Conservation (phyloP, 2,888 invertebrate genomes). For the Polyommatus icarus region DNA sequence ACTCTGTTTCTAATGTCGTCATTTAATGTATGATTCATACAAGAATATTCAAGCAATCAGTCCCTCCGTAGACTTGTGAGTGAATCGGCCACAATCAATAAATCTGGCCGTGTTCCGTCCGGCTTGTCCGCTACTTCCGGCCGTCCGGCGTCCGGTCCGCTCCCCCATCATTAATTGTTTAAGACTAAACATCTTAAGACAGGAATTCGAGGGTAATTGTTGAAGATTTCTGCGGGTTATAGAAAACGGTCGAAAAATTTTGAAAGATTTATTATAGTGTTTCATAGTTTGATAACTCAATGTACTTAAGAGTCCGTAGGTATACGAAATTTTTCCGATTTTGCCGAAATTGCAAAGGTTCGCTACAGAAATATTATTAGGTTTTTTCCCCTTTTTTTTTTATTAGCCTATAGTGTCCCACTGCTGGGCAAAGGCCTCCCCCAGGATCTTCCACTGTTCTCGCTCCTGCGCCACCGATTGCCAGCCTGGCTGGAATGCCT, state of each 20-base stretch:
- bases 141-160: constrained; percentile 48
- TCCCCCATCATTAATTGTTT: constrained; percentile 26
- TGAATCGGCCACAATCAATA: constrained; percentile 68
- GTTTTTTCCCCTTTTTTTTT: too few relatives aligned
- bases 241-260: background rate
- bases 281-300: background rate
- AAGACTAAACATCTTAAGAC: constrained; percentile 19
- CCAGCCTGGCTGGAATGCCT: too few relatives aligned
- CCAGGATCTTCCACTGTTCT: too few relatives aligned
- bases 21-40: background rate
- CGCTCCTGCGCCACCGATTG: too few relatives aligned
- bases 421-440: too few relatives aligned
- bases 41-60: constrained; percentile 22
- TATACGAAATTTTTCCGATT: too few relatives aligned
- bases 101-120: constrained; percentile 46
- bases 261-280: background rate
- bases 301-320: too few relatives aligned
- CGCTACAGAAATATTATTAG: too few relatives aligned
- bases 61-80: constrained; percentile 41
- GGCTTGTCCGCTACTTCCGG: constrained; percentile 44
- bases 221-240: background rate
- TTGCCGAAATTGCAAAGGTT: too few relatives aligned
- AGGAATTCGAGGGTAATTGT: background rate
- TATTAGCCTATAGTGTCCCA: too few relatives aligned
- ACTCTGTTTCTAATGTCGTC: too few relatives aligned